These are phyloP conservation scores for Paguma larvata DNA, from an alignment of 2,797 vertebrate genomes.

Conservation along the genomic window DNA sequence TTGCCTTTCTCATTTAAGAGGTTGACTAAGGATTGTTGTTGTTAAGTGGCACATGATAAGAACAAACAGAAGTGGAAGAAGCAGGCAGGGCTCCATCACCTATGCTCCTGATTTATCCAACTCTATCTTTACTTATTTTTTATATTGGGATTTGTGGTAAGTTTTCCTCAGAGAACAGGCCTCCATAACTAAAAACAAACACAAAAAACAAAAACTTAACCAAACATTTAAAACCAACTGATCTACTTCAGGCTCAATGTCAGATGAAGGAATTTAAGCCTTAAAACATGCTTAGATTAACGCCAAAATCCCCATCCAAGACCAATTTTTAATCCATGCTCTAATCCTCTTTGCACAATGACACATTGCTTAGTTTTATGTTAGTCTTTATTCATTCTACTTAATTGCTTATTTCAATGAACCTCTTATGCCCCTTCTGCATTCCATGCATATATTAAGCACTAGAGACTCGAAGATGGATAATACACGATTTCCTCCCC, in stretches of 20 bases:
- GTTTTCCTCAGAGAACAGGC: background rate
- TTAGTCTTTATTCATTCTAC: background rate
- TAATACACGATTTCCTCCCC: background rate
- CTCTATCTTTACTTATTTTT: background rate
- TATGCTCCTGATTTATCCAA: rapidly evolving
- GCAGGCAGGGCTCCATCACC: no score
- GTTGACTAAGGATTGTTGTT: background rate
- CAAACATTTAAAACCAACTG: background rate
- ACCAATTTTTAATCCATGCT: background rate
- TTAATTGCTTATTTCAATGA: conserved; percentile 17
- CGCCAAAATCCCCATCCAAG: background rate
- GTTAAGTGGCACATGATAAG: background rate
- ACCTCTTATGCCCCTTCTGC: background rate
- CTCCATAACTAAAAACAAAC: background rate
- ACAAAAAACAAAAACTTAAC: background rate
- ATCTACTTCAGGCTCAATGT: background rate
- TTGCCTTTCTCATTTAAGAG: background rate
- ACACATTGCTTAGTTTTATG: background rate
- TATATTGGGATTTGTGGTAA: background rate
- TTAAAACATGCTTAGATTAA: background rate
- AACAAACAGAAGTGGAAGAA: background rate
- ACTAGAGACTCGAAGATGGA: background rate
- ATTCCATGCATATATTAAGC: background rate
- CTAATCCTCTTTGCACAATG: background rate
- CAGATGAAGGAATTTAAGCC: background rate